Evolutionary conservation across 2,797 vertebrate genomes (phyloP).

Genomic region (Danio kyathit): DNA sequence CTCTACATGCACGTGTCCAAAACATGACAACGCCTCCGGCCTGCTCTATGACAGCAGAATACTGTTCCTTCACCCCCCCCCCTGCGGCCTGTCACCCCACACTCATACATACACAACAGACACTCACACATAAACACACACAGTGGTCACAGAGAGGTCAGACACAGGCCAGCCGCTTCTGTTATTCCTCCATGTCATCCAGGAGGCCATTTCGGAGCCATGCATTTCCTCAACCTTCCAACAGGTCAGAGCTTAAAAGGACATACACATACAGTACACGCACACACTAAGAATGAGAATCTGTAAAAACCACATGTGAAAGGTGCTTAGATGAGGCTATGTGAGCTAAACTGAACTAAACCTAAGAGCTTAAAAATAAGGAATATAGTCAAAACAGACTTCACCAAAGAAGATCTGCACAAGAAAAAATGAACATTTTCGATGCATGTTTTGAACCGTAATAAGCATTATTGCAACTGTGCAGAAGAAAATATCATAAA

Average conservation of each 20-base stretch:
- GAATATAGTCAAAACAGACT: too few species aligned
- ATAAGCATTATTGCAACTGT: too few species aligned
- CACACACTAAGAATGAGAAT: conserved; percentile 6
- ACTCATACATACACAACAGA: neutral
- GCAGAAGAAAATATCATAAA: too few species aligned
- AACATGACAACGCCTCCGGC: conserved; percentile 2
- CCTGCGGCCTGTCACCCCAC: conserved; percentile 1
- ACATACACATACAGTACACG: neutral
- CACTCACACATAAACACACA: conserved; percentile 25
- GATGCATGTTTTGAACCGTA: too few species aligned
- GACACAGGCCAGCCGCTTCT: conserved; percentile 22
- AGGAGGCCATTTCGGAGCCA: conserved; percentile 31
- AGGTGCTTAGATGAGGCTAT: conserved; percentile 22
- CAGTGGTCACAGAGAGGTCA: conserved; percentile 44
- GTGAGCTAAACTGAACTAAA: neutral
- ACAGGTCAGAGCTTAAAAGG: conserved; percentile 12
- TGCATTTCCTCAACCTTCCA: conserved; percentile 15
- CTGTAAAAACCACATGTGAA: conserved; percentile 17
- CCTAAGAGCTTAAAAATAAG: too few species aligned
- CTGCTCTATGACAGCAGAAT: conserved; percentile 19
- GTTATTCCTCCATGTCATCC: conserved; percentile 47
- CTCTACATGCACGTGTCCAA: conserved; percentile 16
- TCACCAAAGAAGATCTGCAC: too few species aligned
- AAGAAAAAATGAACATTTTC: too few species aligned
- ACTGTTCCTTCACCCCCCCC: conserved; percentile 8